A percentile compares a stretch with the other conserved stretches of the same genome.
Conservation (phyloP, 2,888 invertebrate species). For the Tetheella fluctuosa region DNA sequence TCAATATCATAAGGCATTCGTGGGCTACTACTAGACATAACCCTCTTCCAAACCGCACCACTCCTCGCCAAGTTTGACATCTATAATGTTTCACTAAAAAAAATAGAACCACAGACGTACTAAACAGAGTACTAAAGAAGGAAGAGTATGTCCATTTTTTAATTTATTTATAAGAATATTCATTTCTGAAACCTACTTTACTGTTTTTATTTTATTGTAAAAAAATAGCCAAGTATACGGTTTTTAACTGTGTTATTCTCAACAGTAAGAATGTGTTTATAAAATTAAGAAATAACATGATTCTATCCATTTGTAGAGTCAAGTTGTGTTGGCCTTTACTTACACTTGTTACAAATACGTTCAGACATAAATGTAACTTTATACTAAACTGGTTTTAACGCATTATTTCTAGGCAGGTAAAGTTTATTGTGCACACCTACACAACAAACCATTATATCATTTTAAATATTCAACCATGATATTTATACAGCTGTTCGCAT, state of each 20-base stretch:
- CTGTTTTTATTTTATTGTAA: no score
- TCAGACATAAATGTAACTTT: neutral
- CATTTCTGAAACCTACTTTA: no score
- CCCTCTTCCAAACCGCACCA: no score
- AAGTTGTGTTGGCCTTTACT: neutral
- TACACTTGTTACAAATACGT: neutral
- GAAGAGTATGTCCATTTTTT: no score
- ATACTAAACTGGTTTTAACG: neutral
- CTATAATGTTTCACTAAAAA: no score
- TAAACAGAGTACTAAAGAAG: no score
- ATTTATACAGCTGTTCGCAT: neutral
- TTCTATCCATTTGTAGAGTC: neutral
- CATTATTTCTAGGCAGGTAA: neutral
- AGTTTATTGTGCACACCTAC: neutral
- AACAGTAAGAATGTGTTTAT: neutral
- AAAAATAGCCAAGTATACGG: no score
- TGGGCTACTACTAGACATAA: no score
- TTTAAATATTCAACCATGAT: neutral
- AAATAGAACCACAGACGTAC: no score
- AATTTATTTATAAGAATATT: no score
- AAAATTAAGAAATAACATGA: neutral
- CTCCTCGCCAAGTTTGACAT: no score
- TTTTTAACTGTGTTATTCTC: neutral
- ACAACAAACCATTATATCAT: neutral
- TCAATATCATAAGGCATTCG: no score